These are phyloP conservation scores for Ditylenchus weischeri DNA, from an alignment of 2,888 invertebrate species.

Conservation along the genomic window DNA sequence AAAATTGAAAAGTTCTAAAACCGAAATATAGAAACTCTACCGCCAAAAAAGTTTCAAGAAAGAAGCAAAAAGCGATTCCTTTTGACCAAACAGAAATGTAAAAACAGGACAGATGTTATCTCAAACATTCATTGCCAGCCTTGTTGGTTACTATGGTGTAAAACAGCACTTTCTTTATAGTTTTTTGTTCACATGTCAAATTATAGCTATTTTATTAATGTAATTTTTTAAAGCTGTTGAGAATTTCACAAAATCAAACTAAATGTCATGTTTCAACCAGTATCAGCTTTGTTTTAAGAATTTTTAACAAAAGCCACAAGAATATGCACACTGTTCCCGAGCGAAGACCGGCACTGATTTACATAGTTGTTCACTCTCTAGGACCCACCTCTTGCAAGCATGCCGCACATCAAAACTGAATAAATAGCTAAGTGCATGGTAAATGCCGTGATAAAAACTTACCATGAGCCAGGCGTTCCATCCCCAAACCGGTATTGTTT, in stretches of 20 bases:
- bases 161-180: too few relatives aligned
- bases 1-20: too few relatives aligned
- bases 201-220: not conserved
- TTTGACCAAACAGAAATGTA: too few relatives aligned
- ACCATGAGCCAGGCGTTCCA: constrained; percentile 36
- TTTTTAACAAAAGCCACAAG: constrained; percentile 29
- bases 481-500: constrained; percentile 44
- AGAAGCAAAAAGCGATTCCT: too few relatives aligned
- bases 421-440: too few relatives aligned
- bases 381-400: constrained; percentile 54
- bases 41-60: too few relatives aligned
- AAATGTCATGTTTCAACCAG: not conserved
- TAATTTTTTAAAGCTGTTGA: not conserved
- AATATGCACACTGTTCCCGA: constrained; percentile 45
- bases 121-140: too few relatives aligned
- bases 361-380: constrained; percentile 50
- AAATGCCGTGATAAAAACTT: not conserved
- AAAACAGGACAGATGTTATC: too few relatives aligned
- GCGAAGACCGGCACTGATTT: constrained; percentile 55
- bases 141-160: too few relatives aligned
- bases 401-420: constrained; percentile 44
- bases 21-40: too few relatives aligned
- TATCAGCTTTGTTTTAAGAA: not conserved
- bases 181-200: constrained; percentile 5
- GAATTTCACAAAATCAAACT: not conserved